These are phyloP conservation scores for Theodoxus fluviatilis DNA, from an alignment of 2,888 invertebrate genomes.

Conservation along the genomic window DNA sequence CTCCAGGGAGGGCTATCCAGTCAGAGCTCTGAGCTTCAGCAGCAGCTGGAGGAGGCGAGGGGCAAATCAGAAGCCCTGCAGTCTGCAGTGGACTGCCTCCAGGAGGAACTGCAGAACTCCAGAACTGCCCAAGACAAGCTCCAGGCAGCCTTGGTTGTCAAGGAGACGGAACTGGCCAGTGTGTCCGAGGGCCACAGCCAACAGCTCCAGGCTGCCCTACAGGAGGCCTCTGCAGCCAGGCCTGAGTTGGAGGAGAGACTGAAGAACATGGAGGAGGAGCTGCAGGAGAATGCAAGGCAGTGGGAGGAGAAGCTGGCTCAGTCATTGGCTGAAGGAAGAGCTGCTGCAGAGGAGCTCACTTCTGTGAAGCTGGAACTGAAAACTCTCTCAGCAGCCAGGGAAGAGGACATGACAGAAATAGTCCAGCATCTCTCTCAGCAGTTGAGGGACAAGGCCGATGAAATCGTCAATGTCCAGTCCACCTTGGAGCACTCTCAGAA, in stretches of 20 bases:
- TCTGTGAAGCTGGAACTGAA: slow-evolving; percentile 27
- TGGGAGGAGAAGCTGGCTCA: slow-evolving; percentile 26
- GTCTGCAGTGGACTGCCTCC: neutral
- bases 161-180: slow-evolving; percentile 10
- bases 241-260: slow-evolving; percentile 13
- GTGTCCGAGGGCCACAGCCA: neutral
- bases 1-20: too few species aligned
- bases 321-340: neutral
- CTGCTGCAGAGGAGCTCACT: slow-evolving; percentile 15
- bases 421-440: slow-evolving; percentile 25
- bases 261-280: slow-evolving; percentile 15
- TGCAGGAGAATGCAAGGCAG: too few species aligned
- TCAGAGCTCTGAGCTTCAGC: too few species aligned
- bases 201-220: slow-evolving; percentile 8
- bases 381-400: slow-evolving; percentile 29
- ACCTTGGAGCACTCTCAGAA: slow-evolving; percentile 25
- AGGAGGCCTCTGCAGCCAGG: slow-evolving; percentile 15
- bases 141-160: slow-evolving; percentile 7
- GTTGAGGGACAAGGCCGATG: slow-evolving; percentile 22
- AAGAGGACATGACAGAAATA: slow-evolving; percentile 29
- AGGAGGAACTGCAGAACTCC: slow-evolving; percentile 7
- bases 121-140: slow-evolving; percentile 15
- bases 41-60: too few species aligned
- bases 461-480: slow-evolving; percentile 23
- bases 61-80: slow-evolving; percentile 15